A percentile compares a stretch with the other conserved stretches of the same genome.
phyloP scores from a whole-genome alignment of 1,140 invertebrate species.

The Heliconius melpomene region DNA sequence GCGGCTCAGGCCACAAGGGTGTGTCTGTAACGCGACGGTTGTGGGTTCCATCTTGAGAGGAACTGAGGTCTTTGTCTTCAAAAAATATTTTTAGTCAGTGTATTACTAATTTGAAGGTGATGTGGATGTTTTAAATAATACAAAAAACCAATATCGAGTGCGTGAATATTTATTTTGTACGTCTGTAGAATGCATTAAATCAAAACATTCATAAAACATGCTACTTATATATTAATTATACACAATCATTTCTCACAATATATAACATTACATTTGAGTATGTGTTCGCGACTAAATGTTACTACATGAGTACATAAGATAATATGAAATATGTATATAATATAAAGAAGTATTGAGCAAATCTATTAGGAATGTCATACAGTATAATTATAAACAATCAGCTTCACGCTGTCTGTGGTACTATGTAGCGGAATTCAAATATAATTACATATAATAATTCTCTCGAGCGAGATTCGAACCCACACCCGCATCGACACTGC shows the following conservation, averaged over 20 bases:
- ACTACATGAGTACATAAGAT: slow-evolving; percentile 57
- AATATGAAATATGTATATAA: slow-evolving; percentile 34
- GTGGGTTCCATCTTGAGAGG: too few species aligned
- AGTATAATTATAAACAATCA: slow-evolving; percentile 36
- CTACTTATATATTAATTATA: slow-evolving; percentile 67
- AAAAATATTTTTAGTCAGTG: too few species aligned
- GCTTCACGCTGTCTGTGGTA: too few species aligned
- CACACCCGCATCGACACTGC: too few species aligned
- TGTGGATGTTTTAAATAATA: slow-evolving; percentile 48
- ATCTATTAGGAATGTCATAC: slow-evolving; percentile 52
- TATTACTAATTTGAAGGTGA: not conserved
- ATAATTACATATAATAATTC: too few species aligned
- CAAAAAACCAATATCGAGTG: slow-evolving; percentile 55
- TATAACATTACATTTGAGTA: slow-evolving; percentile 65
- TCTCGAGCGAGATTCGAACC: too few species aligned
- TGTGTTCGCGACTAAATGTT: slow-evolving; percentile 62
- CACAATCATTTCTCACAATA: slow-evolving; percentile 57
- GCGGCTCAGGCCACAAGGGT: too few species aligned
- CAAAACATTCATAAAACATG: slow-evolving; percentile 56
- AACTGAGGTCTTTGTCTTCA: too few species aligned
- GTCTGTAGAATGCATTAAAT: slow-evolving; percentile 68
- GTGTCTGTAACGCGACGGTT: too few species aligned
- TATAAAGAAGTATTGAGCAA: slow-evolving; percentile 61
- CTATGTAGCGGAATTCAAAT: too few species aligned
- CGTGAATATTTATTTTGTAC: slow-evolving; percentile 77